Percentiles rank a stretch among this genome's conserved stretches.
These are phyloP conservation scores for Microcebus murinus DNA, from an alignment of 2,113 vertebrate species.

Conservation along the genomic window DNA sequence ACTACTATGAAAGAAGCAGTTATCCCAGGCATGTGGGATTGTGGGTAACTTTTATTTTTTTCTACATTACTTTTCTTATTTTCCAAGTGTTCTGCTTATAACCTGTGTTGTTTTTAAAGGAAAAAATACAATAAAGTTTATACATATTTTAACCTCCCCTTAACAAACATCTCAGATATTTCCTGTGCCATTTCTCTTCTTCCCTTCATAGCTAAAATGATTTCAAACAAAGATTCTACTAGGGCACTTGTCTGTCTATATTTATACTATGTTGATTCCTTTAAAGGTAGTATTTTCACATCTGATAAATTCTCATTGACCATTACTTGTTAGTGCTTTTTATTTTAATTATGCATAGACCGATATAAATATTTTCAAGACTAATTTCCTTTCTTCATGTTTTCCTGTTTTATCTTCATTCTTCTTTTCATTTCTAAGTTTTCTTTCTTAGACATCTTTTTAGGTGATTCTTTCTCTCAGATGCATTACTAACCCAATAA, in stretches of 20 bases:
- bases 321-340: neutral
- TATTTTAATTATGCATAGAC: slow-evolving; percentile 3
- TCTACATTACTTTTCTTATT: neutral
- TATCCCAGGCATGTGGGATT: neutral
- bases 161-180: slow-evolving; percentile 21
- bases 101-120: neutral
- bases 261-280: neutral
- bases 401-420: neutral
- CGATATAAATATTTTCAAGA: neutral
- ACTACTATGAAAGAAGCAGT: neutral
- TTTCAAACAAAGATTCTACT: slow-evolving; percentile 33
- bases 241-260: neutral
- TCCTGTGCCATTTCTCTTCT: neutral
- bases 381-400: neutral
- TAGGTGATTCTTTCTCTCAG: neutral
- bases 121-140: neutral
- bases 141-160: neutral
- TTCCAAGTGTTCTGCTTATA: slow-evolving; percentile 5
- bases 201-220: neutral
- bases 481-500: neutral
- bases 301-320: neutral
- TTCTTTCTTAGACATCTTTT: neutral
- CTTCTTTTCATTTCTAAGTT: neutral
- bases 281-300: slow-evolving; percentile 36
- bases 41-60: neutral